A percentile compares a stretch with the other conserved stretches of the same genome.
Conservation (phyloP, 2,888 invertebrate genomes). For the Tiliacea citrago region DNA sequence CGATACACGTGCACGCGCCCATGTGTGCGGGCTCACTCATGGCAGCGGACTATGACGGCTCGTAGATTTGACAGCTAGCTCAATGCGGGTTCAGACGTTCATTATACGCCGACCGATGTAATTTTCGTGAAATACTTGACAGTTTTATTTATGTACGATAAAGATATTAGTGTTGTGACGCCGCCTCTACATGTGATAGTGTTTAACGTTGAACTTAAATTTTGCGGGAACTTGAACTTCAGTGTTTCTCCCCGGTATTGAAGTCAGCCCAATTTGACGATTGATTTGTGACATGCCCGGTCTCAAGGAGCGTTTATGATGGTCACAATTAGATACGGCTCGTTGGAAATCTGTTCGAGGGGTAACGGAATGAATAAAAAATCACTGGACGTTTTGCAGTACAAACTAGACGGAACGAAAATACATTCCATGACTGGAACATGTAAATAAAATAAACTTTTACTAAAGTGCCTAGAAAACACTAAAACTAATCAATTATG, state of each 20-base stretch:
- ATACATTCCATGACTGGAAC: slow-evolving; percentile 72
- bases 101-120: slow-evolving; percentile 88
- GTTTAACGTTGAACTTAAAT: slow-evolving; percentile 71
- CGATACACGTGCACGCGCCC: slow-evolving; percentile 81
- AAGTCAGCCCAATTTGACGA: slow-evolving; percentile 77
- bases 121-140: slow-evolving; percentile 87
- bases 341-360: slow-evolving; percentile 83
- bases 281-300: slow-evolving; percentile 86
- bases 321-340: slow-evolving; percentile 86
- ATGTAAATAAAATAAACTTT: slow-evolving; percentile 73
- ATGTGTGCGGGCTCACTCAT: slow-evolving; percentile 89
- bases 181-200: slow-evolving; percentile 67
- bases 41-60: slow-evolving; percentile 91
- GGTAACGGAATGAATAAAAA: slow-evolving; percentile 86
- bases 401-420: slow-evolving; percentile 79
- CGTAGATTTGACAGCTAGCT: slow-evolving; percentile 91
- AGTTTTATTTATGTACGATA: slow-evolving; percentile 81
- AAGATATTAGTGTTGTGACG: slow-evolving; percentile 77
- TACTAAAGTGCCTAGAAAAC: slow-evolving; percentile 66
- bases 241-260: slow-evolving; percentile 65
- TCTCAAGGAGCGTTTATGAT: slow-evolving; percentile 85
- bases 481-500: slow-evolving; percentile 78
- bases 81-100: slow-evolving; percentile 91
- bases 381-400: slow-evolving; percentile 79
- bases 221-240: slow-evolving; percentile 87